Conservation (phyloP, 2,113 vertebrate species). For the Dicentrarchus labrax region DNA sequence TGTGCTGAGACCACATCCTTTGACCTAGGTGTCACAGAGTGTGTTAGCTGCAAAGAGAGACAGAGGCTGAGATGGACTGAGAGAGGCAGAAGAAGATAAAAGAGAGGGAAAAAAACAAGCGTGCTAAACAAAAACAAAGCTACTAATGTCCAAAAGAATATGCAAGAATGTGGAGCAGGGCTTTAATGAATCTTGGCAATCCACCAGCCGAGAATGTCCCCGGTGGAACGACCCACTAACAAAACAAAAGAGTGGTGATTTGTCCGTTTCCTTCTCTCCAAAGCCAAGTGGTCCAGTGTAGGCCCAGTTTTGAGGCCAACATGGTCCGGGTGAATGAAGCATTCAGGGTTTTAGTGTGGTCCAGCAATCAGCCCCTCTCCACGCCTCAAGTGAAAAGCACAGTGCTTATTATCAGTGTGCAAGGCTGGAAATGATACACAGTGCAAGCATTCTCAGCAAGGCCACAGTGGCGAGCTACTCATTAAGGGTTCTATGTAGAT, state of each 20-base stretch:
- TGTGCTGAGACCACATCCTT: constrained; percentile 38
- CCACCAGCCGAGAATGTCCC: constrained; percentile 38
- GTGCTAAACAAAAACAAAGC: constrained; percentile 39
- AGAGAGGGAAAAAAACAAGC: background rate
- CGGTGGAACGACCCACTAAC: constrained; percentile 45
- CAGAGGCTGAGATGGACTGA: background rate
- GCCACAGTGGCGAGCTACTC: constrained; percentile 25
- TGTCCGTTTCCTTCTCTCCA: constrained; percentile 31
- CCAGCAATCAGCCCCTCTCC: constrained; percentile 44
- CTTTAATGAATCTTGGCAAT: constrained; percentile 63
- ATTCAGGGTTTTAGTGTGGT: constrained; percentile 53
- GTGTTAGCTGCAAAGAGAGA: constrained; percentile 14
- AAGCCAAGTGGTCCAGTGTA: constrained; percentile 10
- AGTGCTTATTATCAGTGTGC: constrained; percentile 63
- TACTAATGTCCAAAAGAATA: constrained; percentile 29
- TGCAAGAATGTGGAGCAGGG: constrained; percentile 39
- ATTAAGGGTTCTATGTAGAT: constrained; percentile 15
- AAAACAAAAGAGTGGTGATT: constrained; percentile 53
- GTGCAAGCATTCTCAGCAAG: constrained; percentile 26
- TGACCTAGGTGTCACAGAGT: constrained; percentile 29
- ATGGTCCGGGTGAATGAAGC: constrained; percentile 53
- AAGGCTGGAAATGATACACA: constrained; percentile 52
- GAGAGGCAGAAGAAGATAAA: background rate
- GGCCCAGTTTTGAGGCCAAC: constrained; percentile 44
- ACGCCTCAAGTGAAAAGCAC: constrained; percentile 50